Evolutionary conservation across 2,888 invertebrate species (phyloP).

Genomic region (Chalcis sispes): DNA sequence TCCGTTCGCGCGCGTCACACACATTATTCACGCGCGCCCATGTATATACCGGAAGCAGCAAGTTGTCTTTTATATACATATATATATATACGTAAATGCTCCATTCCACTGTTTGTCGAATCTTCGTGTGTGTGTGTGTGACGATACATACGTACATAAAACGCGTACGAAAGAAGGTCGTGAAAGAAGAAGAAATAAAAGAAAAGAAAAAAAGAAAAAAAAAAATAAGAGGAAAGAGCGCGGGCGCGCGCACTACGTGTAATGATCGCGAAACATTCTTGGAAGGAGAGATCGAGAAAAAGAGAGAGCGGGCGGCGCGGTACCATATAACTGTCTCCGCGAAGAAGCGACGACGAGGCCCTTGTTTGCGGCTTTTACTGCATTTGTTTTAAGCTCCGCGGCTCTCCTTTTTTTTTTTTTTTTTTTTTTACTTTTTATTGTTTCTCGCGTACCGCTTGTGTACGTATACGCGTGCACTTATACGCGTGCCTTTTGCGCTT

Average conservation of each 20-base stretch:
- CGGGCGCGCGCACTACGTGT: neutral
- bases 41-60: neutral
- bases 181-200: too few species aligned
- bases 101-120: neutral
- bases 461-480: neutral
- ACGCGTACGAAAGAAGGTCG: too few species aligned
- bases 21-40: too few species aligned
- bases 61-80: too few species aligned
- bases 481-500: neutral
- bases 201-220: slow-evolving; percentile 1
- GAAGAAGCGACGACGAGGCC: slow-evolving; percentile 32
- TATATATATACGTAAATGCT: neutral
- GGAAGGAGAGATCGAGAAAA: neutral
- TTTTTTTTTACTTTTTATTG: slow-evolving; percentile 11
- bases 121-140: neutral
- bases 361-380: slow-evolving; percentile 67
- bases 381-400: slow-evolving; percentile 64
- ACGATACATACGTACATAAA: neutral
- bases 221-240: neutral
- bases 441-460: neutral
- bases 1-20: too few species aligned
- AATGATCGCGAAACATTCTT: slow-evolving; percentile 11
- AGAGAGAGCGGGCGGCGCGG: slow-evolving; percentile 15
- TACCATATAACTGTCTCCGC: slow-evolving; percentile 63
- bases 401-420: slow-evolving; percentile 37